Evolutionary conservation across 2,113 vertebrate genomes (phyloP).

Genomic region (Emydocephalus ijimae): DNA sequence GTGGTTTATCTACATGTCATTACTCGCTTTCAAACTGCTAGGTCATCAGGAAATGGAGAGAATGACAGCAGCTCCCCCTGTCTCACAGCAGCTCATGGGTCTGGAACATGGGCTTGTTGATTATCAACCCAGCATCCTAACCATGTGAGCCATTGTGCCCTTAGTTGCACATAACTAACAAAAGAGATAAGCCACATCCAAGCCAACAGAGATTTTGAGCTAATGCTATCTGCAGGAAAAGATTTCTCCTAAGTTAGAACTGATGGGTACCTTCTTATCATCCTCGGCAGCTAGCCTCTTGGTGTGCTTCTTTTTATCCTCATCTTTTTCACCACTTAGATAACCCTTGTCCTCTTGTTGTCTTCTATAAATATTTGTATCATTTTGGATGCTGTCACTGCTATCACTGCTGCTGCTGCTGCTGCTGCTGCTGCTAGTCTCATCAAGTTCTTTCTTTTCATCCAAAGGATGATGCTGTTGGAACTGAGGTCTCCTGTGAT

Average conservation of each 20-base stretch:
- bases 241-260: fast-evolving
- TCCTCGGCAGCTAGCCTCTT: neutral
- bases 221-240: constrained; percentile 43
- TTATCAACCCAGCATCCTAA: neutral
- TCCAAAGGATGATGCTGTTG: neutral
- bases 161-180: neutral
- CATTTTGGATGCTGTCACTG: neutral
- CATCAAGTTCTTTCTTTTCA: fast-evolving
- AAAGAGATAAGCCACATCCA: neutral
- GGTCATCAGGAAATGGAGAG: neutral
- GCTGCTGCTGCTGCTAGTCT: fast-evolving
- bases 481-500: neutral
- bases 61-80: neutral
- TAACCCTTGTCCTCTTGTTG: neutral
- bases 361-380: neutral
- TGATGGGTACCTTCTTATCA: neutral
- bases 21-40: neutral
- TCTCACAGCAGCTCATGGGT: neutral
- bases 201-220: neutral
- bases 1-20: neutral
- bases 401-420: neutral
- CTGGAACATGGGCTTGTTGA: neutral
- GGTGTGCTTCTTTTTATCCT: fast-evolving
- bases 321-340: neutral
- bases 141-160: neutral